phyloP scores from a whole-genome alignment of 2,888 invertebrate genomes.

The Mechanitis mazaeus region DNA sequence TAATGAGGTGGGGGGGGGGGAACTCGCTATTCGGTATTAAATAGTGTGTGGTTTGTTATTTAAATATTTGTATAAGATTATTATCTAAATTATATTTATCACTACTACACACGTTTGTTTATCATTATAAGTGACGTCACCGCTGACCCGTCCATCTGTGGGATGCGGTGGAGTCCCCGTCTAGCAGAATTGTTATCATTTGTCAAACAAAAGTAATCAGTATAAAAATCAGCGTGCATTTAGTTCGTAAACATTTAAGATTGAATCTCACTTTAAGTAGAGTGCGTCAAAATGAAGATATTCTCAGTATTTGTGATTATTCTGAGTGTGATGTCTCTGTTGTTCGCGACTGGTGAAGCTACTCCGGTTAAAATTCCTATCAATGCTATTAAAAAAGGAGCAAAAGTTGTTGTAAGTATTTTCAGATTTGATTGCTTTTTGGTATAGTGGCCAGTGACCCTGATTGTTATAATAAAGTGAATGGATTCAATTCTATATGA shows the following conservation, averaged over 20 bases:
- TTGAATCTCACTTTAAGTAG: not conserved
- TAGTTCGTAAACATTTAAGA: not conserved
- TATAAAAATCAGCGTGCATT: slow-evolving; percentile 4
- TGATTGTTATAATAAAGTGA: too few species aligned
- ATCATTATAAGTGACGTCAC: too few species aligned
- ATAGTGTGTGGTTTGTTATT: slow-evolving; percentile 8
- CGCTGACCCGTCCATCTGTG: not conserved
- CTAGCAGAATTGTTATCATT: not conserved
- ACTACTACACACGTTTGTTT: too few species aligned
- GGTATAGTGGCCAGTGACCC: not conserved
- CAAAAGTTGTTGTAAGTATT: slow-evolving; percentile 40
- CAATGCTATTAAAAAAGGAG: slow-evolving; percentile 41
- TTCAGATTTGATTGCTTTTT: not conserved
- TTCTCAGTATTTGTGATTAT: slow-evolving; percentile 20
- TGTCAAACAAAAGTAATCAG: not conserved
- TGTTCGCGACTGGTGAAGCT: slow-evolving; percentile 31
- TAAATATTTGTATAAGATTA: slow-evolving; percentile 10
- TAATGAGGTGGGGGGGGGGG: too few species aligned
- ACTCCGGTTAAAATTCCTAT: slow-evolving; percentile 45
- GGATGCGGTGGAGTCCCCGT: slow-evolving; percentile 28
- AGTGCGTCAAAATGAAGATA: slow-evolving; percentile 27
- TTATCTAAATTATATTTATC: too few species aligned
- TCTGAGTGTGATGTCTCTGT: not conserved
- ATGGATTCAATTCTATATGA: too few species aligned
- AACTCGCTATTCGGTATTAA: too few species aligned